Evolutionary conservation across 1,140 invertebrate species (phyloP).

Genomic region (Spodoptera frugiperda): DNA sequence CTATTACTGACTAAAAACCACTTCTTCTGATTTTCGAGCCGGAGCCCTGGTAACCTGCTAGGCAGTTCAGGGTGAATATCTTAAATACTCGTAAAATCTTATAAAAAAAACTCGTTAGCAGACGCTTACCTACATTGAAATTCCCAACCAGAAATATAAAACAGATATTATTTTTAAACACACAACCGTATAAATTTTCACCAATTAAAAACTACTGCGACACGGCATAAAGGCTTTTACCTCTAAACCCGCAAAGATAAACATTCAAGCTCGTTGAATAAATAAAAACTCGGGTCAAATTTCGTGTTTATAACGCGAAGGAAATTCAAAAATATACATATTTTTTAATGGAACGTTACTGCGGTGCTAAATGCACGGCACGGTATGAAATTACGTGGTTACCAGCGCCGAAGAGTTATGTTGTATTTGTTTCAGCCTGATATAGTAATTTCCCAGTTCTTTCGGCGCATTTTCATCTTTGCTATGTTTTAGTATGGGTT

Average conservation of each 20-base stretch:
- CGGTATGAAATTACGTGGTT: slow-evolving; percentile 55
- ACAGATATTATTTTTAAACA: too few relatives aligned
- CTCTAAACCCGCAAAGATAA: slow-evolving; percentile 31
- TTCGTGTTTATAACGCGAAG: slow-evolving; percentile 39
- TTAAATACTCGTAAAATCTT: too few relatives aligned
- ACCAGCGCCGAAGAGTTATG: slow-evolving; percentile 26
- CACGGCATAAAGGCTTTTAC: neutral
- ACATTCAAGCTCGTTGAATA: slow-evolving; percentile 25
- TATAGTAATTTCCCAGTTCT: slow-evolving; percentile 33
- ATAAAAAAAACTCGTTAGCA: too few relatives aligned
- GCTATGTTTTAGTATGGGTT: too few relatives aligned
- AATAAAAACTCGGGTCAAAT: slow-evolving; percentile 38
- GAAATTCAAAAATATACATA: slow-evolving; percentile 56
- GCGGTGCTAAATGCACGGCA: slow-evolving; percentile 40
- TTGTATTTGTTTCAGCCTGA: slow-evolving; percentile 23
- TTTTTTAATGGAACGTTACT: slow-evolving; percentile 51
- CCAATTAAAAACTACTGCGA: neutral
- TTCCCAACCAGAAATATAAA: too few relatives aligned
- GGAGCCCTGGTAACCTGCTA: too few relatives aligned
- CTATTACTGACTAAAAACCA: too few relatives aligned
- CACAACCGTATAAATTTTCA: neutral
- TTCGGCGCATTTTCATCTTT: neutral
- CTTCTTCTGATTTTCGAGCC: too few relatives aligned
- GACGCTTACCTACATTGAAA: too few relatives aligned
- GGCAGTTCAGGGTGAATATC: too few relatives aligned